Evolutionary conservation across 2,113 vertebrate species (phyloP).

Genomic region (Entelurus aequoreus): DNA sequence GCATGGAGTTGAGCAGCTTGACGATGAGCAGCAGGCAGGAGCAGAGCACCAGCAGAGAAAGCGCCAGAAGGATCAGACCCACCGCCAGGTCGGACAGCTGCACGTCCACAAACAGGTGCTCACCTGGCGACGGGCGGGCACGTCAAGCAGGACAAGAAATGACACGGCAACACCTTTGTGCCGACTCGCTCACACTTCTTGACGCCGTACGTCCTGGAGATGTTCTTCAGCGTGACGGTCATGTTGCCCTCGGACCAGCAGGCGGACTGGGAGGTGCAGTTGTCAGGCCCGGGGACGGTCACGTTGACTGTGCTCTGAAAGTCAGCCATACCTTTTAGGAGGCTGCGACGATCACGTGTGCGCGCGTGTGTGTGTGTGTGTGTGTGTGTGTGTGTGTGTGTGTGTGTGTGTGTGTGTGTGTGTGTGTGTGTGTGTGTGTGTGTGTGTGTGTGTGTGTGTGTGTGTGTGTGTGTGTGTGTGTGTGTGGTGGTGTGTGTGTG

Average conservation of each 20-base stretch:
- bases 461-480: neutral
- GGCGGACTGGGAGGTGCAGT: conserved; percentile 74
- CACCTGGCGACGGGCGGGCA: neutral
- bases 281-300: conserved; percentile 73
- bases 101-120: conserved; percentile 63
- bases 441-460: neutral
- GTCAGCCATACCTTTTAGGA: conserved; percentile 3
- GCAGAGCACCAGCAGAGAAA: conserved; percentile 83
- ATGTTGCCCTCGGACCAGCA: conserved; percentile 74
- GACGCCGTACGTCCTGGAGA: conserved; percentile 68
- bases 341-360: neutral
- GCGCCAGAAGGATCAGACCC: conserved; percentile 82
- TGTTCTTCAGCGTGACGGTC: conserved; percentile 74
- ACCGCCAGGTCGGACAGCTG: conserved; percentile 76
- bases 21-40: conserved; percentile 85
- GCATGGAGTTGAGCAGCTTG: conserved; percentile 89
- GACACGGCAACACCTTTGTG: neutral
- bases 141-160: neutral
- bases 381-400: neutral
- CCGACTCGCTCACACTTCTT: conserved; percentile 75
- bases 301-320: conserved; percentile 78
- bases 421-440: neutral
- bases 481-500: neutral
- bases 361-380: too few relatives aligned
- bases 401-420: neutral